A percentile compares a stretch with the other conserved stretches of the same genome.
These are phyloP conservation scores for Drosophila persimilis DNA, from an alignment of 1,140 invertebrate genomes.

Conservation along the genomic window DNA sequence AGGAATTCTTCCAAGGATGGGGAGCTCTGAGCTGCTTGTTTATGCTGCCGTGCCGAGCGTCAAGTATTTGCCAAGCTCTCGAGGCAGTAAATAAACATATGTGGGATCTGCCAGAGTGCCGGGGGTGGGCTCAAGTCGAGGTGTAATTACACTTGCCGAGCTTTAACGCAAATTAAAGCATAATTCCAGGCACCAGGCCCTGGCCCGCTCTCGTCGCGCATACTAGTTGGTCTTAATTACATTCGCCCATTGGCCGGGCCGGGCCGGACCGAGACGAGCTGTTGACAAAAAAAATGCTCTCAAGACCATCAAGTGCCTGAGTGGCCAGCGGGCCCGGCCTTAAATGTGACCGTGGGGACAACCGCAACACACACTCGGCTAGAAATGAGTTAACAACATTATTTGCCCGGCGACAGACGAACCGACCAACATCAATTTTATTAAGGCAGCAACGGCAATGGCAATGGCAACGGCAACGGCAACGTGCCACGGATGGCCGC, in stretches of 20 bases:
- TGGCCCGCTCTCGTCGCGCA: slow-evolving; percentile 5
- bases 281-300: slow-evolving; percentile 65
- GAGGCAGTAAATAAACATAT: slow-evolving; percentile 61
- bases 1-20: slow-evolving; percentile 52
- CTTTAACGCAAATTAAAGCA: slow-evolving; percentile 75
- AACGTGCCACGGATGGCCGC: slow-evolving; percentile 38
- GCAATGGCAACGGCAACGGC: background rate
- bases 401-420: slow-evolving; percentile 43
- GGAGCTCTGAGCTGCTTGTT: slow-evolving; percentile 51
- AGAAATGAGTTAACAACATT: slow-evolving; percentile 78
- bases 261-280: slow-evolving; percentile 4
- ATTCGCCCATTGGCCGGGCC: slow-evolving; percentile 27
- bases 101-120: slow-evolving; percentile 10
- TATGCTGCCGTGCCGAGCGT: slow-evolving; percentile 50
- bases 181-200: slow-evolving; percentile 34
- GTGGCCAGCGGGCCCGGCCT: slow-evolving; percentile 43
- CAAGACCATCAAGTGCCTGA: slow-evolving; percentile 55
- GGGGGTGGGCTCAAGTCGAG: slow-evolving; percentile 5
- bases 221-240: slow-evolving; percentile 62
- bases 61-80: slow-evolving; percentile 61
- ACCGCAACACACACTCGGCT: slow-evolving; percentile 25
- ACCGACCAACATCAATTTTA: slow-evolving; percentile 52
- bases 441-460: slow-evolving; percentile 29
- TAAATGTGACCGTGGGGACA: slow-evolving; percentile 62
- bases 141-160: slow-evolving; percentile 63